phyloP scores from a whole-genome alignment of 1,140 invertebrate genomes.

The Pogonomyrmex californicus region DNA sequence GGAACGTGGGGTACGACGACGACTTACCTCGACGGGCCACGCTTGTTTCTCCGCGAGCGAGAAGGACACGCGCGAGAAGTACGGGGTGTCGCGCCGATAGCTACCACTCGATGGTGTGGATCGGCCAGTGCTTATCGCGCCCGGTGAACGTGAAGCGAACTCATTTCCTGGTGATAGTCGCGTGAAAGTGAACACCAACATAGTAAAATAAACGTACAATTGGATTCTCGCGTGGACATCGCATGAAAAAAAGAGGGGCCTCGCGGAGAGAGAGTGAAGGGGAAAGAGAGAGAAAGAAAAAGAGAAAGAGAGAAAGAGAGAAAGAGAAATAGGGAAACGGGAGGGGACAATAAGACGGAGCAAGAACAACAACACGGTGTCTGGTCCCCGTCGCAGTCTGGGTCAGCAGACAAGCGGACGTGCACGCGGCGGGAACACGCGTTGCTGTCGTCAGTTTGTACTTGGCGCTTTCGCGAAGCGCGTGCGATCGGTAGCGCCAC shows the following conservation, averaged over 20 bases:
- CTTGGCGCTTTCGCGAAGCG: conserved; percentile 80
- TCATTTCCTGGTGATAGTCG: conserved; percentile 23
- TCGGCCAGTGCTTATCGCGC: conserved; percentile 32
- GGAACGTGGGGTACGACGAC: conserved; percentile 71
- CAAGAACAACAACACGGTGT: conserved; percentile 6
- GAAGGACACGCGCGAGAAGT: background rate
- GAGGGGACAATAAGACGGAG: background rate
- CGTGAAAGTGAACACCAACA: conserved; percentile 40
- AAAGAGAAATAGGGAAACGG: conserved; percentile 66
- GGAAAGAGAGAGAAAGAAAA: conserved; percentile 61
- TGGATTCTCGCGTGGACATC: conserved; percentile 17
- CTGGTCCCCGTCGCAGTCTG: background rate
- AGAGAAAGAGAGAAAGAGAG: conserved; percentile 67
- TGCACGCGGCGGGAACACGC: conserved; percentile 45
- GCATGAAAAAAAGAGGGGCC: conserved; percentile 16
- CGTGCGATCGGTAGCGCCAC: conserved; percentile 66
- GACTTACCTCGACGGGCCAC: conserved; percentile 68
- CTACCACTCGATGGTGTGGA: background rate
- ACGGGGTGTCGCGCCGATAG: background rate
- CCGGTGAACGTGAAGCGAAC: conserved; percentile 5
- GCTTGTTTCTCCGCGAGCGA: conserved; percentile 76
- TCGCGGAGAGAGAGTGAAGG: conserved; percentile 66
- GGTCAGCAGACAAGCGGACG: background rate
- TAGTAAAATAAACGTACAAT: background rate
- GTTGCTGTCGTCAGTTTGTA: conserved; percentile 81